Base-by-base conservation (phyloP, 1,140 invertebrate genomes). In the Meloidogyne exigua region DNA sequence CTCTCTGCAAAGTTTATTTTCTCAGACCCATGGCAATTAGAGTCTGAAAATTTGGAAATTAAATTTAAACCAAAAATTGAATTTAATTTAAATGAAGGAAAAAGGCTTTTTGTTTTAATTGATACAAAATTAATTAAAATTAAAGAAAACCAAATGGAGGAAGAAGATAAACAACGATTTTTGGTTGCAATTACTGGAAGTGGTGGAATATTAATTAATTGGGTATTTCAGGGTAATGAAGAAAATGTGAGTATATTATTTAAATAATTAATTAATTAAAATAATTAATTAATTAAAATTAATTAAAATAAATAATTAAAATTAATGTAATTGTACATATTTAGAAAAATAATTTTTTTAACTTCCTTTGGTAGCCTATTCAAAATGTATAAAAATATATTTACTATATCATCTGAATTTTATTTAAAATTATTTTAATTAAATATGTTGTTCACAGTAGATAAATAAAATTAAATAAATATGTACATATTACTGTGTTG, bases 11-110 rank as follows among this genome's bases (percentile, higher is more conserved):
- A 68, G 21, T 57, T 57, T 57, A 18, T n/a, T 57, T 57, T 57
- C n/a, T 57, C 49, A n/a, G 49, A 57, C 13, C 21, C 18, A 62
- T 75, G 64, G 72, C 90, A 91, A 74, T 95, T 93, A 0, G 94
- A 97, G 88, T 94, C 93, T 0, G 95, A 98, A 88, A 94, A 96
- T 86, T 90, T 98, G 42, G 90, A 92, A 28, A 89, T 98, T 23
- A 90, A 95, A 42, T 96, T 98, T 88, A 91, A 92, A 1, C 44
- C 32, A 36, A 23, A n/a, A 44, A 11, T 67, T 26, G 65, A 18
- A 23, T 7, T 76, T 15, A 44, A n/a, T 49, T 21, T 12, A 18
- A 76, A 26, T 36, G 70, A 75, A 21, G 12, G 15, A 80, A 97
- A 95, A 4, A 91, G 90, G 92, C 93, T 0, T 89, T 82, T 78